A percentile compares a stretch with the other conserved stretches of the same genome.
Conservation (phyloP, 1,140 invertebrate species). For the Antheraea mylitta region DNA sequence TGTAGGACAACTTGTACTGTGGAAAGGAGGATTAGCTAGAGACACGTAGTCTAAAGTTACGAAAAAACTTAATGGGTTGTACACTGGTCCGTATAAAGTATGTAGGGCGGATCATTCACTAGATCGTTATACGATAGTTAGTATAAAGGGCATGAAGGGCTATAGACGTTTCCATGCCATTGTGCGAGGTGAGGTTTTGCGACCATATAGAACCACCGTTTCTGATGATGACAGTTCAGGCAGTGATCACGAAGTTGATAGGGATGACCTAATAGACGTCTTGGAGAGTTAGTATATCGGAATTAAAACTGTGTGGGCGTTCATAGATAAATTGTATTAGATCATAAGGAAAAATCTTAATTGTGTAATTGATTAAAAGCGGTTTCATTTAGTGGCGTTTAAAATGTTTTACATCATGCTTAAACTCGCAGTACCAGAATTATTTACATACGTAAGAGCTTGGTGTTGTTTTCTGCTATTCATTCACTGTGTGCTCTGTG, state of each 20-base stretch:
- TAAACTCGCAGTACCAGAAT: too few species aligned
- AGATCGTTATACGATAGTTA: constrained; percentile 26
- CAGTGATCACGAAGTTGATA: constrained; percentile 25
- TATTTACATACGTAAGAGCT: too few species aligned
- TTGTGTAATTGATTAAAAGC: too few species aligned
- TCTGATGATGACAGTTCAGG: constrained; percentile 3
- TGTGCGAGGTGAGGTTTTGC: constrained; percentile 15
- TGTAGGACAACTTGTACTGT: background rate
- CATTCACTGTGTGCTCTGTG: too few species aligned
- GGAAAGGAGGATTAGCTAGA: background rate
- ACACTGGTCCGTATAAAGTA: constrained; percentile 27
- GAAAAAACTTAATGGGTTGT: constrained; percentile 13
- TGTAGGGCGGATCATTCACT: constrained; percentile 9
- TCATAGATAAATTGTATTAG: too few species aligned
- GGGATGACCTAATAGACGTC: constrained; percentile 24
- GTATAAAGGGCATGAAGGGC: constrained; percentile 30
- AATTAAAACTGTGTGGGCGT: too few species aligned
- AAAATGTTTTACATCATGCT: too few species aligned
- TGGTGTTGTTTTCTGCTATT: too few species aligned
- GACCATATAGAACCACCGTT: constrained; percentile 16
- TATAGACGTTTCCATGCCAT: constrained; percentile 25
- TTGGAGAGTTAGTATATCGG: constrained; percentile 15
- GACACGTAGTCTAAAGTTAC: background rate
- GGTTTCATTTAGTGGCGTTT: too few species aligned
- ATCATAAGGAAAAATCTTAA: too few species aligned